Conservation (phyloP, 2,888 invertebrate genomes). For the Andrena camellia region DNA sequence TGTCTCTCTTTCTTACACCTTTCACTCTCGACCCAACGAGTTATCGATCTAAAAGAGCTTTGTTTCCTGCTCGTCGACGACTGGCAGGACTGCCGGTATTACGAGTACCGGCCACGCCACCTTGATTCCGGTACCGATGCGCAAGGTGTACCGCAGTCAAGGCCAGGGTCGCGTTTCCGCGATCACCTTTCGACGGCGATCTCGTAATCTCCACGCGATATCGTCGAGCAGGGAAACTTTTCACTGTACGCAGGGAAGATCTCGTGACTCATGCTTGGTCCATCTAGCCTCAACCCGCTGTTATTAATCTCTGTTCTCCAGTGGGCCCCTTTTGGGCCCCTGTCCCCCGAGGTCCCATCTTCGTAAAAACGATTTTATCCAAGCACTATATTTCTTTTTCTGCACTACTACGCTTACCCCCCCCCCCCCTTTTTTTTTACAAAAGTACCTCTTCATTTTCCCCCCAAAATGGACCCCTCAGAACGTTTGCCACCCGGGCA, state of each 20-base stretch:
- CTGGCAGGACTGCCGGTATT: constrained; percentile 43
- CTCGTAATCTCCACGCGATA: constrained; percentile 68
- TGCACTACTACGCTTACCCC: too few species aligned
- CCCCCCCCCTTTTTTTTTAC: too few species aligned
- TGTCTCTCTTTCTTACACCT: constrained; percentile 34
- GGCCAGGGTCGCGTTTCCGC: constrained; percentile 72
- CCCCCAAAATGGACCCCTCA: too few species aligned
- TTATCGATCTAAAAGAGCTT: constrained; percentile 53
- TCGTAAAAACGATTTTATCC: too few species aligned
- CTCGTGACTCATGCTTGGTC: background rate
- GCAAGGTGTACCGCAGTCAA: constrained; percentile 63
- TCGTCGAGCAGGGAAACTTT: constrained; percentile 13
- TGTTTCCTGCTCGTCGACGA: constrained; percentile 39
- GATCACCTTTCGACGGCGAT: constrained; percentile 70
- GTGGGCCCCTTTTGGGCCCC: too few species aligned
- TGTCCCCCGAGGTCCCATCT: too few species aligned
- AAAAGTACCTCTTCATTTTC: too few species aligned
- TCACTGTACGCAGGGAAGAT: background rate
- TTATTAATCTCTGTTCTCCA: too few species aligned
- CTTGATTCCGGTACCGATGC: constrained; percentile 55
- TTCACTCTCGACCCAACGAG: constrained; percentile 41
- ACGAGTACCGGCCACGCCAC: constrained; percentile 61
- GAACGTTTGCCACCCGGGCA: too few species aligned
- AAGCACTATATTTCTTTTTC: too few species aligned
- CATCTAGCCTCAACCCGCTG: too few species aligned